Base-by-base conservation (phyloP, 2,888 invertebrate genomes). In the Allolobophora icterica region DNA sequence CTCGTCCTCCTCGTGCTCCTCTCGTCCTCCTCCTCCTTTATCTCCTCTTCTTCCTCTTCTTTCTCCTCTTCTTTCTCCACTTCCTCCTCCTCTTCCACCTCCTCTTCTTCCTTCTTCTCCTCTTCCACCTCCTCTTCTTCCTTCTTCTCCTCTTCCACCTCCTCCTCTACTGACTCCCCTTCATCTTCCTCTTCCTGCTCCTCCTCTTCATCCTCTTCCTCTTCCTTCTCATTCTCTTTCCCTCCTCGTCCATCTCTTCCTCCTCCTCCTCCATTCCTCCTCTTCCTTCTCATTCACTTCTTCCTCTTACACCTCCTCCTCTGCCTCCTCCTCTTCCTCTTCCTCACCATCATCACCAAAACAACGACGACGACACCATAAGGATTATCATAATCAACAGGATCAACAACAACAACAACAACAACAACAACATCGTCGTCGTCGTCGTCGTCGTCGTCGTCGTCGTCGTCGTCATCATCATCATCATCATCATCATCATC, bases 401-500 rank as follows among this genome's bases (percentile, higher is more conserved):
- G 6, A 11, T 35, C 89, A 89, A n/a, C 89, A 89, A 35, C 89
- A 89, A 17, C 89, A 89, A 17, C 89, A 89, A n/a, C 34, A 34
- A 35, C 89, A 35, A 19, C 1, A 15, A 4, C 89, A 38, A 4
- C 89, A 19, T 38, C 40, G 33, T 21, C 24, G 33, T 38, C 58
- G n/a, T 4, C 90, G 40, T 2, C 90, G 33, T 13, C 90, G 40
- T 19, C 90, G 15, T 71, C 71, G 34, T n/a, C 90, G 15, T 71
- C 90, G 83, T 30, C 34, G 83, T 58, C 90, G 83, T 58, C 83
- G 21, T 90, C 71, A 90, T 58, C 52, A 90, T 58, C 71, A 83
- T 58, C 71, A 90, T 35, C 83, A 90, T 4, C 83, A 90, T 71
- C 71, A 90, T 3, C 90, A 90, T 3, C 90, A 90, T 3, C 90